These are phyloP conservation scores for Leuciscus waleckii DNA, from an alignment of 2,797 vertebrate genomes.

Conservation along the genomic window DNA sequence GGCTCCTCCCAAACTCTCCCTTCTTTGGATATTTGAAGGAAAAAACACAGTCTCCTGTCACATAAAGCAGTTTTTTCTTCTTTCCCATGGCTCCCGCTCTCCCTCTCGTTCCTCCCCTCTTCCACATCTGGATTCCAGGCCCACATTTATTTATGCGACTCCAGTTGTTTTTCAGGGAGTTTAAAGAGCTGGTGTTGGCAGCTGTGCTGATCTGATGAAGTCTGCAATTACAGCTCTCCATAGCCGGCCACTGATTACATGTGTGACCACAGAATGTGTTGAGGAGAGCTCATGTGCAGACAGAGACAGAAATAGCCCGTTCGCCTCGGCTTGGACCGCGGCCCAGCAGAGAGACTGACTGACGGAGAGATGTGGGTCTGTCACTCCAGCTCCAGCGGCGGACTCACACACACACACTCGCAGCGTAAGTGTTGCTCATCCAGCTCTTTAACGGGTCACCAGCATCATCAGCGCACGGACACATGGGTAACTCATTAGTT, in stretches of 20 bases:
- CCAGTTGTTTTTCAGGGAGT: conserved; percentile 66
- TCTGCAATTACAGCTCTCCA: conserved; percentile 80
- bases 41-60: conserved; percentile 55
- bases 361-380: conserved; percentile 86
- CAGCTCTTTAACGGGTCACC: neutral
- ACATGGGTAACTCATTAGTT: neutral
- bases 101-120: conserved; percentile 56
- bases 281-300: conserved; percentile 69
- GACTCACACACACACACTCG: conserved; percentile 49
- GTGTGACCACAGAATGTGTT: conserved; percentile 71
- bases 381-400: conserved; percentile 73
- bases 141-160: conserved; percentile 81
- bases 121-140: conserved; percentile 83
- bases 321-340: conserved; percentile 86
- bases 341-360: conserved; percentile 86
- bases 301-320: conserved; percentile 86
- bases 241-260: conserved; percentile 80
- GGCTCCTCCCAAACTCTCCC: conserved; percentile 67
- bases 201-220: conserved; percentile 75
- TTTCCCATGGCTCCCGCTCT: conserved; percentile 70
- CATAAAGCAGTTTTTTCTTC: conserved; percentile 60
- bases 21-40: conserved; percentile 53
- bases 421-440: no score
- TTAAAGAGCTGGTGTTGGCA: conserved; percentile 74
- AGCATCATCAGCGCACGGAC: neutral